Base-by-base conservation (phyloP, 1,140 invertebrate species). In the Tribolium madens region DNA sequence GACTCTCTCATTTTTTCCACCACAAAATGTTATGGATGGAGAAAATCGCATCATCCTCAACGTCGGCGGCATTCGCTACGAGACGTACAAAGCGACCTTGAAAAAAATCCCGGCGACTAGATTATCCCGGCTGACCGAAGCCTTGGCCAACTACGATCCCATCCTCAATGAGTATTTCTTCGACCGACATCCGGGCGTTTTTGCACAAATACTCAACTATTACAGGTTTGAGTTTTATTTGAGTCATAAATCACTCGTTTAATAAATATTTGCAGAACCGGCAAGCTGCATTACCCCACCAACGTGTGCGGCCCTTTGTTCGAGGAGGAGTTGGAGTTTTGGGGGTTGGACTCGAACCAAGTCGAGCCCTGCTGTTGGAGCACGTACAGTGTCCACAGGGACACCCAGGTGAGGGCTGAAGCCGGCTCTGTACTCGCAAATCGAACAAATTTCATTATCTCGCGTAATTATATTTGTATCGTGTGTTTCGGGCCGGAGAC, bases 361-460 rank as follows among this genome's bases (percentile, higher is more conserved):
- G 93, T 95, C 76, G 98, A 99, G 86, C 97, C 97, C 0, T 99
- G 98, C 87, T 99, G 98, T 87, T 99, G 98, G 98, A 99, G 99
- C 96, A 99, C 98, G 3, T 99, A 99, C 69, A 84, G 84, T 47
- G 78, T 84, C 42, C 84, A 84, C 18, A 79, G 84, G 21, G 84
- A 84, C 86, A 98, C 97, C 7, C 95, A 97, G 92, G 96, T 97
- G 76, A 81, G 80, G 78, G 3, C 18, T 73, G 73, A 64, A 36
- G 33, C 14, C 21, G 10, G 21, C 6, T 64, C 57, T 33, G 57
- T 21, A 33, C 14, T 33, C 14, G 21, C 21, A 33, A 31, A 14
- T 57, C 52, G 52, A 17, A n/a, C 26, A 64, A 33, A 13, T 64
- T 64, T 33, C 0, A 42, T 42, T 42, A 42, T 4, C n/a, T 42